These are phyloP conservation scores for Silurus asotus DNA, from an alignment of 2,113 vertebrate species.

Conservation along the genomic window DNA sequence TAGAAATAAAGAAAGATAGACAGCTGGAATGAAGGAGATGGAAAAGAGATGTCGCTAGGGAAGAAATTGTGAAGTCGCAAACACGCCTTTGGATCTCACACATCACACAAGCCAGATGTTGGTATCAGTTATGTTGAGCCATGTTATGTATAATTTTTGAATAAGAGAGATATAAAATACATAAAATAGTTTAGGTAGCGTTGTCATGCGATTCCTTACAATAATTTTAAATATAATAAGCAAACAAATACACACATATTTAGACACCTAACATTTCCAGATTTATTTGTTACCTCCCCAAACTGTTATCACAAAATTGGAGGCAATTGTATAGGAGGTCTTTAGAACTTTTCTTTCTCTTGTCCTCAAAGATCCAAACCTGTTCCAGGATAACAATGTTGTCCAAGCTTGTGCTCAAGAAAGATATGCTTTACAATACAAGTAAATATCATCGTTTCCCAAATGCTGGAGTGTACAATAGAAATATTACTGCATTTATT, in stretches of 20 bases:
- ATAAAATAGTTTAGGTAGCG: no score
- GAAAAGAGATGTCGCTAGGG: background rate
- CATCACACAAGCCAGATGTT: background rate
- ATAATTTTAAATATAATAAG: background rate
- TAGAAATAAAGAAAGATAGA: background rate
- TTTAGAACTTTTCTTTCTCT: no score
- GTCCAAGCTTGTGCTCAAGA: no score
- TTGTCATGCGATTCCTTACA: background rate
- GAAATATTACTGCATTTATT: background rate
- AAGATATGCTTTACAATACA: background rate
- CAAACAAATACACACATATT: no score
- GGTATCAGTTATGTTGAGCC: background rate
- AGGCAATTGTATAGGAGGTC: no score
- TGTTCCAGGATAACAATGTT: no score
- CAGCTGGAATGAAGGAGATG: background rate
- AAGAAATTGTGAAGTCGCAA: background rate
- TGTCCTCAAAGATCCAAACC: no score
- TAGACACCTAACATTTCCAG: no score
- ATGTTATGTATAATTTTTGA: background rate
- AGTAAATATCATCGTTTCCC: background rate
- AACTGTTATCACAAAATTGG: no score
- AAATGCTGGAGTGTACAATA: background rate
- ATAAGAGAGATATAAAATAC: background rate
- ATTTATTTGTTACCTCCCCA: no score
- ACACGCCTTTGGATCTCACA: background rate